Evolutionary conservation across 2,113 vertebrate genomes (phyloP), one percentile per base, ranked within the genome.

Genomic region (Chionomys nivalis): DNA sequence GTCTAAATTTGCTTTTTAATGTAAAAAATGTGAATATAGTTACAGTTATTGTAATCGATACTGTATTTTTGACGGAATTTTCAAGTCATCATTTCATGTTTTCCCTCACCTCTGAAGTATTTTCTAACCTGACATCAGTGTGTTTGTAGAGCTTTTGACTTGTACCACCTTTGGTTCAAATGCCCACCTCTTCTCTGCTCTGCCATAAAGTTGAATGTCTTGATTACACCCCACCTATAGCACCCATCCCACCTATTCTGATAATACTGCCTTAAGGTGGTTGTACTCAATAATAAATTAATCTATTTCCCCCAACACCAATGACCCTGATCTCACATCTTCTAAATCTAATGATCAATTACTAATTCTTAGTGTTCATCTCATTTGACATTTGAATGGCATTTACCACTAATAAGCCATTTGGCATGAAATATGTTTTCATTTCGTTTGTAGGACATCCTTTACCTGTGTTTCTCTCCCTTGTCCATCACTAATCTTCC

Each of bases 261-360:
- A 83, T 39, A 26, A 58, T 58, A 28, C 5, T 49, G 14, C 14
- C 79, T 31, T 61, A 55, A 72, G 68, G 14, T 31, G 82, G 93
- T 79, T 52, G 49, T 28, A 3, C 28, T 11, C 63, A n/a, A 3
- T 52, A 14, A 23, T 87, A 13, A 72, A 39, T 61, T 87, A 76
- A 73, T 47, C 49, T 49, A 89, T 65, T 58, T 79, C 31, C 31
- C 55, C 77, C 52, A 89, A 91, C 23, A 75, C 1, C 42, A 83
- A 11, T 13, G 14, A 49, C 26, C 26, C 68, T 36, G 33, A 66
- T 21, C 61, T 66, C 72, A 44, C 89, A 77, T 55, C 65, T 87
- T 65, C 68, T 97, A 89, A 94, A 66, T 79, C 65, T 61, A 85
- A 68, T 49, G 92, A 39, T 73, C 73, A 93, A 82, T 72, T 79